Percentiles rank a stretch among this genome's conserved stretches.
Conservation (phyloP, 2,797 vertebrate species). For the Onychomys arenicola region DNA sequence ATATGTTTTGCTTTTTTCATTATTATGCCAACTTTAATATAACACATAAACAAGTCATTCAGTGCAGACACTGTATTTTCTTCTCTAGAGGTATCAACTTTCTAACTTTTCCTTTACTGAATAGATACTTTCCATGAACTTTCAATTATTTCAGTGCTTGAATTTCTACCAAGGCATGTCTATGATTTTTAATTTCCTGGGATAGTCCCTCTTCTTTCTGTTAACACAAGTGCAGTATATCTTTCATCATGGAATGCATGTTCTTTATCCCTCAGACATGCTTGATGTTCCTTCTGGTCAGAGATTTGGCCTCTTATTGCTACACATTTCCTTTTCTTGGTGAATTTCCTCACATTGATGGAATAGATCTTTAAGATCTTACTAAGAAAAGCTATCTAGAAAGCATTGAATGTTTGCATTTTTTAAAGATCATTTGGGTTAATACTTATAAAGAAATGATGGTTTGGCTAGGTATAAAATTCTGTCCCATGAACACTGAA, state of each 20-base stretch:
- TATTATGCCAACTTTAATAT: neutral
- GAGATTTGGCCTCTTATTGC: neutral
- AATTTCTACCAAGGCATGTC: neutral
- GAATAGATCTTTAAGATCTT: neutral
- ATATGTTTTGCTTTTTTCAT: neutral
- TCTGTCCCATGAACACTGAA: neutral
- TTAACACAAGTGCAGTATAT: neutral
- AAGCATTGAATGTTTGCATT: neutral
- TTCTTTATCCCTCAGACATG: neutral
- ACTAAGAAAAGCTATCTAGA: neutral
- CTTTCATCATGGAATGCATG: neutral
- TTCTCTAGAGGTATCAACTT: neutral
- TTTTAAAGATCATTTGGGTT: conserved; percentile 39
- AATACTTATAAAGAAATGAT: neutral
- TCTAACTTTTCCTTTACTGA: conserved; percentile 10
- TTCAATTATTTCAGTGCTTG: neutral
- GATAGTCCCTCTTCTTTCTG: neutral
- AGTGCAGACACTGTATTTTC: neutral
- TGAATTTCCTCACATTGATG: neutral
- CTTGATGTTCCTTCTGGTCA: neutral
- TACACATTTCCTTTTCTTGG: neutral
- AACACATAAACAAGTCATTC: neutral
- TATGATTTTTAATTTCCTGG: neutral
- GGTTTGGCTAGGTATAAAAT: conserved; percentile 67
- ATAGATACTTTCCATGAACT: neutral